Evolutionary conservation across 2,113 vertebrate species (phyloP), one percentile per base, ranked within the genome.

Genomic region (Hemibagrus wyckioides): DNA sequence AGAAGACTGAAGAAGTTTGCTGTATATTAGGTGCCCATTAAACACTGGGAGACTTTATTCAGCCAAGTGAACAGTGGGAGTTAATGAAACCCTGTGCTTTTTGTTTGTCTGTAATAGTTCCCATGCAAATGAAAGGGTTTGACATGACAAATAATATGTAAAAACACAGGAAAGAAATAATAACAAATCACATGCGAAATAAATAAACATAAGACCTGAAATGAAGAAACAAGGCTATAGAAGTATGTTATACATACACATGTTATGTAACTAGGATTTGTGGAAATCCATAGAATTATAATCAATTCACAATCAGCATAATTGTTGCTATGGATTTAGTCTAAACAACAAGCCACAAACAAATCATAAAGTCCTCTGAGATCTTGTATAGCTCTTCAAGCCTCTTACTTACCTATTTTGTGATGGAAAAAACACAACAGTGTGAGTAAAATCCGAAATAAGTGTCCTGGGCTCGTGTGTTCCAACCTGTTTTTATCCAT

Each of bases 381-480:
- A 23, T 33, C 33, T 30, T 54, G 28, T 0, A 21, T 21, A 77
- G 56, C n/a, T 50, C 6, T n/a, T 33, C 1, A 48, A 59, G 7
- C 5, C 59, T 25, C 7, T 1, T 13, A 69, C 85, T 73, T 85
- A 82, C 33, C 76, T 67, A 65, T 41, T 11, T 50, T 28, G n/a
- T 54, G 33, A 44, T 8, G 7, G 84, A 10, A 88, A 82, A 85
- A 61, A 33, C 28, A 73, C 44, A 92, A 15, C 48, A 94, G 61
- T 67, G 91, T 90, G 82, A 91, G 33, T 57, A 93, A 83, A 79
- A 94, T 88, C 59, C 41, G 80, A 84, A 89, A 11, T 87, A 91
- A 88, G 14, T 11, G 48, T 11, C 71, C 85, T 19, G 82, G 48
- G 75, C 80, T 92, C 92, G 92, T 93, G 91, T 54, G 87, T 56